Evolutionary conservation across 2,113 vertebrate genomes (phyloP), one percentile per base, ranked within the genome.

Genomic region (Malurus elegans): DNA sequence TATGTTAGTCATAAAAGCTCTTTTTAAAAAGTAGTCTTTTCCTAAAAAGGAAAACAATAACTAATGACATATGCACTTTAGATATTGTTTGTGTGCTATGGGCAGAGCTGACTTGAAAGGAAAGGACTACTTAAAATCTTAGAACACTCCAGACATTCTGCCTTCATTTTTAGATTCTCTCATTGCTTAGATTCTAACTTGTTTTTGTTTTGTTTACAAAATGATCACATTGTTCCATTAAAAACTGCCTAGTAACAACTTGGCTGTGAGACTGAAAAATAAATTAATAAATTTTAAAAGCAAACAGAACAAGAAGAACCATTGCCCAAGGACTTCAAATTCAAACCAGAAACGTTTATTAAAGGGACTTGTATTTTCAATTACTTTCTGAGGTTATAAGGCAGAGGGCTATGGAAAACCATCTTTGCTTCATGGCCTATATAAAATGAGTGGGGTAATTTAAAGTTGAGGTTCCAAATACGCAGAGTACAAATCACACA

Each of bases 161-260:
- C 31, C 11, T 73, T 54, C 16, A 21, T 50, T 79, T 75, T 82
- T 6, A 92, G 58, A 60, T 47, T 85, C 40, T 26, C 62, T 14
- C 18, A 53, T 24, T 88, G 50, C 20, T 50, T 69, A 58, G 40
- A 79, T 48, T 83, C 64, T 44, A 70, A 3, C 4, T 66, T 53
- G 34, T 17, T 83, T 80, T 34, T 44, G 42, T 66, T 38, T 88
- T 90, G 53, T 88, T 96, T 85, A 92, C 75, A 83, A 90, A 90
- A 95, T 53, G 21, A 83, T 74, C 67, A 74, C 64, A 71, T 60
- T 80, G 79, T 83, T 88, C 92, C 67, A 64, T 64, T 76, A 83
- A 94, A 94, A 94, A 60, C 21, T 94, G 81, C 88, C 75, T 69
- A 90, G 75, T 88, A 90, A 94, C 75, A 86, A 66, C 69, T 78